Evolutionary conservation across 2,113 vertebrate genomes (phyloP).

Genomic region (Anguilla japonica): DNA sequence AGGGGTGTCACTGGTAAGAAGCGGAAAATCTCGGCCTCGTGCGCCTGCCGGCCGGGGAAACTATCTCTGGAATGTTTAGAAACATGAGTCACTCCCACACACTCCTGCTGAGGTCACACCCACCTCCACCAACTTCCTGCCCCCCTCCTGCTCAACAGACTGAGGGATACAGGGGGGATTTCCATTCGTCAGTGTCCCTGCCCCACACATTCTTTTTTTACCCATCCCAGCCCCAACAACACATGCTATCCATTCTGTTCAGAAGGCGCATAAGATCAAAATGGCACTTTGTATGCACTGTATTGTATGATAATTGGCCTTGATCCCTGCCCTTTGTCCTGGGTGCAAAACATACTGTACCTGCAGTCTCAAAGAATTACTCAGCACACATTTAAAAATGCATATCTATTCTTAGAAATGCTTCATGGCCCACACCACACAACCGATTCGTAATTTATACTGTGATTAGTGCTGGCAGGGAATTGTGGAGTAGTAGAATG

Average conservation of each 20-base stretch:
- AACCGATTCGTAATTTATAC: not conserved
- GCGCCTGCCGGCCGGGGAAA: slow-evolving; percentile 39
- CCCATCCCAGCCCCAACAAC: not conserved
- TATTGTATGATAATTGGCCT: not conserved
- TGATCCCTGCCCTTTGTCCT: not conserved
- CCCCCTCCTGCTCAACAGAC: not conserved
- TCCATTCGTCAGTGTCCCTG: not conserved
- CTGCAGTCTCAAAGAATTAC: not conserved
- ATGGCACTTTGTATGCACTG: no score
- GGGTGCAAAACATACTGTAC: not conserved
- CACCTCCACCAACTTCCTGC: slow-evolving; percentile 35
- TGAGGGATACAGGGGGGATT: slow-evolving; percentile 4
- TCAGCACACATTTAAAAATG: not conserved
- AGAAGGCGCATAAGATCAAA: no score
- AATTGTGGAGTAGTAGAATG: not conserved
- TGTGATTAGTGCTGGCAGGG: not conserved
- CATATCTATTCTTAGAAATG: not conserved
- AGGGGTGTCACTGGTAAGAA: not conserved
- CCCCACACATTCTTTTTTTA: not conserved
- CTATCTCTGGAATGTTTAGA: slow-evolving; percentile 63
- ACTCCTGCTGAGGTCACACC: slow-evolving; percentile 43
- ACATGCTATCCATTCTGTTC: not conserved
- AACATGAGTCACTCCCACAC: slow-evolving; percentile 60
- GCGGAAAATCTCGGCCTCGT: slow-evolving; percentile 48
- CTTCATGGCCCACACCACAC: not conserved